phyloP scores from a whole-genome alignment of 2,888 invertebrate genomes.

The Aporophyla nigra region DNA sequence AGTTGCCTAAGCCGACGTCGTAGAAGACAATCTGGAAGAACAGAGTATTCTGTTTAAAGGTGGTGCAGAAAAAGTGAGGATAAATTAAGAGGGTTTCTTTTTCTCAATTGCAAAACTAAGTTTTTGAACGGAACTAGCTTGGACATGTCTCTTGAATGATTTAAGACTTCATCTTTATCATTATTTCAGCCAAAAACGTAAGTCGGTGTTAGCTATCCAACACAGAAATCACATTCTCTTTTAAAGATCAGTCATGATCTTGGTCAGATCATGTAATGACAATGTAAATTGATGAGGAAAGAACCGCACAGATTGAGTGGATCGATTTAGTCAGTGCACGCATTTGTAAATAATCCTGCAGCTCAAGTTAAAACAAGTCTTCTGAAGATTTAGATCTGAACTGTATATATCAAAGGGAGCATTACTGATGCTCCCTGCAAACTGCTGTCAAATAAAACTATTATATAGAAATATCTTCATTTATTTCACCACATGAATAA shows the following conservation, averaged over 20 bases:
- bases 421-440: background rate
- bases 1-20: constrained; percentile 85
- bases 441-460: constrained; percentile 9
- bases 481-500: constrained; percentile 27
- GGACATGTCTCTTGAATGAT: background rate
- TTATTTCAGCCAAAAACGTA: background rate
- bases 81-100: background rate
- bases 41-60: background rate
- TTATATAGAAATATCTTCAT: constrained; percentile 17
- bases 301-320: too few species aligned
- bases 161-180: background rate
- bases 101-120: background rate
- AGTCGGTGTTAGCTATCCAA: too few species aligned
- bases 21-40: constrained; percentile 81
- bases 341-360: too few species aligned
- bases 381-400: background rate
- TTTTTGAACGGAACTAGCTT: background rate
- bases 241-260: too few species aligned
- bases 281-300: too few species aligned
- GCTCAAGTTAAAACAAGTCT: background rate
- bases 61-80: too few species aligned
- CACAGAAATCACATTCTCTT: too few species aligned
- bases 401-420: background rate
- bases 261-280: too few species aligned
- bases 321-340: too few species aligned